Evolutionary conservation across 2,797 vertebrate genomes (phyloP).

Genomic region (Lacerta bilineata): DNA sequence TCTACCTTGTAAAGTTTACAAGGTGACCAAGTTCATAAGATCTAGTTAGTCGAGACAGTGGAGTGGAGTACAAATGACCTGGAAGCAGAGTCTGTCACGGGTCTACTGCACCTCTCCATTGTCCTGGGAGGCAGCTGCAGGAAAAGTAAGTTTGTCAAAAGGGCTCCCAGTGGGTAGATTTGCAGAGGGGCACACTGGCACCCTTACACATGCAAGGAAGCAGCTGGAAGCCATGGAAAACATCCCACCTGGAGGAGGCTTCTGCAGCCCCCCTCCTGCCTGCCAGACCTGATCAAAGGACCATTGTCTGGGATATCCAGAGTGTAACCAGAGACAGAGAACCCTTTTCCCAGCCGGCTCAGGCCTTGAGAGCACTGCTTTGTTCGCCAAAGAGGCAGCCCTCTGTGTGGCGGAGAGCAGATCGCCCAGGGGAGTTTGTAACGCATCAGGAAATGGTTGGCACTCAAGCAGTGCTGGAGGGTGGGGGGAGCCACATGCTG

Average conservation of each 20-base stretch:
- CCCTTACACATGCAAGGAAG: background rate
- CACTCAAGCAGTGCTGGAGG: background rate
- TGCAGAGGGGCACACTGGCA: background rate
- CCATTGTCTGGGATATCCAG: constrained; percentile 1
- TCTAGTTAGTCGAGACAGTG: background rate
- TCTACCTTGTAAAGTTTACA: background rate
- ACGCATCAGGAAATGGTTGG: background rate
- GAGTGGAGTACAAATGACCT: no score
- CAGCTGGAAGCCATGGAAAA: background rate
- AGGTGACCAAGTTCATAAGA: background rate
- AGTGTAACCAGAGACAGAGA: constrained; percentile 17
- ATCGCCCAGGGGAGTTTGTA: background rate
- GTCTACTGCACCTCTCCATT: background rate
- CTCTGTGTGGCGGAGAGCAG: background rate
- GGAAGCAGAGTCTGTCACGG: background rate
- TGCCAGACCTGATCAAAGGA: background rate
- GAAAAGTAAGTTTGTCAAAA: background rate
- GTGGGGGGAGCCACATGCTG: background rate
- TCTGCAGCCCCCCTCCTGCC: background rate
- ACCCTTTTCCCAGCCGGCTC: background rate
- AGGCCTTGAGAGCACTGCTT: background rate
- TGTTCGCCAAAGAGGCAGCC: background rate
- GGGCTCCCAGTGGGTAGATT: no score
- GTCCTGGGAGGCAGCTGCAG: background rate
- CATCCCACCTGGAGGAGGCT: background rate